Evolutionary conservation across 2,113 vertebrate genomes (phyloP).

Genomic region (Spilogale gracilis): DNA sequence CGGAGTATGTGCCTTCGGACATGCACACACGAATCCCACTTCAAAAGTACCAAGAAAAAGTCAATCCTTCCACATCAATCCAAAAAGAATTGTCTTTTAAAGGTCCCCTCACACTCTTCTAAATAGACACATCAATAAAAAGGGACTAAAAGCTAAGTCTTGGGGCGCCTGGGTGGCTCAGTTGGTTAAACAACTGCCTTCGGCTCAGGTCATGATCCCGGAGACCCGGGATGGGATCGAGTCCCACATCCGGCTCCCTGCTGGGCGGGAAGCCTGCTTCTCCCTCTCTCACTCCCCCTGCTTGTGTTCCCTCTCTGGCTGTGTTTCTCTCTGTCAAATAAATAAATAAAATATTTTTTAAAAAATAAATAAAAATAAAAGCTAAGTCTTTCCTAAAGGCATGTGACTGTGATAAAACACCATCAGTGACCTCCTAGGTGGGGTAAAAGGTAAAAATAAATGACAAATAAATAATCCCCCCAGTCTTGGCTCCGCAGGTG

Average conservation of each 20-base stretch:
- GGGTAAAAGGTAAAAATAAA: not conserved
- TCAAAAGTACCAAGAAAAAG: not conserved
- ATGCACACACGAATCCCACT: not conserved
- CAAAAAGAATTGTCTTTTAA: not conserved
- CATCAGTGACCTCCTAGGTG: not conserved
- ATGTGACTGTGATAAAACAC: not conserved
- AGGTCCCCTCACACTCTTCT: not conserved
- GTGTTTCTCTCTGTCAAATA: too few relatives aligned
- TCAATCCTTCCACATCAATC: fast-evolving
- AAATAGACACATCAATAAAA: not conserved
- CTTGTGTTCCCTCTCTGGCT: too few relatives aligned
- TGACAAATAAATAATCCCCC: not conserved
- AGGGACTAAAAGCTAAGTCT: too few relatives aligned
- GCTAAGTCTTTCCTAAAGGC: not conserved
- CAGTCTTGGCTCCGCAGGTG: not conserved
- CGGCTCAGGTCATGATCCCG: too few relatives aligned
- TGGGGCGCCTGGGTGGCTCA: too few relatives aligned
- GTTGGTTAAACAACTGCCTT: too few relatives aligned
- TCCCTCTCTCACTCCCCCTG: too few relatives aligned
- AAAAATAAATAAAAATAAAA: too few relatives aligned
- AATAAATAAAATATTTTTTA: too few relatives aligned
- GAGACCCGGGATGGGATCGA: too few relatives aligned
- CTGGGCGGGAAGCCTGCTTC: too few relatives aligned
- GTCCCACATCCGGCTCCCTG: too few relatives aligned
- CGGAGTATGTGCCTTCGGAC: not conserved